Evolutionary conservation across 2,888 invertebrate species (phyloP).

Genomic region (Apamea anceps): DNA sequence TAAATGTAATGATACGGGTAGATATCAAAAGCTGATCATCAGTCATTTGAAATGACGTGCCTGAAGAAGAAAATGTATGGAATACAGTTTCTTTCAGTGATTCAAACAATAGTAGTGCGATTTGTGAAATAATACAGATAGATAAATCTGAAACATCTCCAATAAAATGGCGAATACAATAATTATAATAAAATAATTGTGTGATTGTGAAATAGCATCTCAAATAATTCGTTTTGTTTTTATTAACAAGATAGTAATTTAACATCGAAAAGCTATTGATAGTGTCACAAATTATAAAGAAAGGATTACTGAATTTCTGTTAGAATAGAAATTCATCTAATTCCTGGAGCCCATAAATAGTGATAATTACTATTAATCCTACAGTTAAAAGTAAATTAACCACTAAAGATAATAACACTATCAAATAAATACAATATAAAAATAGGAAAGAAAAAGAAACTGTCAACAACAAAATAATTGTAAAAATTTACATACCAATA

Average conservation of each 20-base stretch:
- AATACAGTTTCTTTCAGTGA: conserved; percentile 40
- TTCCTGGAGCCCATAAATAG: neutral
- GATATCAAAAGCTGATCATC: conserved; percentile 43
- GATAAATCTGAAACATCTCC: conserved; percentile 8
- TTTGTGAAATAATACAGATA: conserved; percentile 18
- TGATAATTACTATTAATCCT: conserved; percentile 35
- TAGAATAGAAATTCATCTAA: conserved; percentile 22
- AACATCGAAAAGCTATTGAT: neutral
- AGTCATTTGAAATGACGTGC: conserved; percentile 42
- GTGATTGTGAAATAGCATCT: conserved; percentile 46
- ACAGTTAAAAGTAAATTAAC: conserved; percentile 33
- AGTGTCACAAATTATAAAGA: neutral
- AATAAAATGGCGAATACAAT: conserved; percentile 31
- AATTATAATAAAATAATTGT: conserved; percentile 53
- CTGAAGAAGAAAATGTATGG: conserved; percentile 3
- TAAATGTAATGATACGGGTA: neutral
- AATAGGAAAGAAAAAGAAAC: neutral
- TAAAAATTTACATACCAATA: neutral
- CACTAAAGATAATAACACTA: neutral
- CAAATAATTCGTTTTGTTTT: conserved; percentile 60
- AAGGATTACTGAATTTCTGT: conserved; percentile 43
- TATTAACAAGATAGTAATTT: conserved; percentile 56
- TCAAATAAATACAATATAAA: neutral
- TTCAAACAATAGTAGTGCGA: conserved; percentile 41
- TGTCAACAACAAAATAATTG: neutral